Evolutionary conservation across 2,113 vertebrate genomes (phyloP), one percentile per base, ranked within the genome.

Genomic region (Heterotis niloticus): DNA sequence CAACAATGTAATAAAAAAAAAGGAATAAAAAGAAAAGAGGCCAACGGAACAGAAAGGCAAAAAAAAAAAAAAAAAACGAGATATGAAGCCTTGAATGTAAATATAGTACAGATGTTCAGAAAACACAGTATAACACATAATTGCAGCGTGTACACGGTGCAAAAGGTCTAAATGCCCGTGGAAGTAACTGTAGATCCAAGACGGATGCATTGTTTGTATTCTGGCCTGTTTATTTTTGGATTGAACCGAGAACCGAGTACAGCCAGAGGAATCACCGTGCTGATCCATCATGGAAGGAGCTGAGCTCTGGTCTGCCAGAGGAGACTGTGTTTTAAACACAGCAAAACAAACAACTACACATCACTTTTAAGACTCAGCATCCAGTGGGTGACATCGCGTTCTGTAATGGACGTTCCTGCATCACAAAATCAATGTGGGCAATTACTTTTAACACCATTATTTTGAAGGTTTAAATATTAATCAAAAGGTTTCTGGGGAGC

Each of bases 401-500:
- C 81, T 62, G 74, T 24, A 77, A 79, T 82, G 80, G 70, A 57
- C 75, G 72, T 82, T 70, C 76, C 51, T 66, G 57, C 71, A 64
- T 81, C 52, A 69, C 23, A 82, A 79, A 81, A 86, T 86, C 82
- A 81, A 81, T 82, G 68, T 62, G 28, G 67, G 65, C 44, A 57
- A 57, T 83, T 79, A 74, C 78, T 70, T 80, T 79, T 78, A 76
- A 83, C 34, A 60, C 64, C 64, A 65, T 82, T 76, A 83, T 81
- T 84, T 54, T 44, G 11, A 65, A 26, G 20, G 65, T 80, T 85
- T 79, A 83, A 86, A 84, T 85, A 85, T 85, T 85, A 76, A 86
- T 84, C 80, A 83, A 80, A 81, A 81, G 68, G 71, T 29, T 28
- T 71, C 44, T 34, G 14, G 71, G 24, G 54, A 76, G 67, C 78